These are phyloP conservation scores for Psittacula cyanocephala DNA, from an alignment of 2,113 vertebrate genomes.

Conservation along the genomic window DNA sequence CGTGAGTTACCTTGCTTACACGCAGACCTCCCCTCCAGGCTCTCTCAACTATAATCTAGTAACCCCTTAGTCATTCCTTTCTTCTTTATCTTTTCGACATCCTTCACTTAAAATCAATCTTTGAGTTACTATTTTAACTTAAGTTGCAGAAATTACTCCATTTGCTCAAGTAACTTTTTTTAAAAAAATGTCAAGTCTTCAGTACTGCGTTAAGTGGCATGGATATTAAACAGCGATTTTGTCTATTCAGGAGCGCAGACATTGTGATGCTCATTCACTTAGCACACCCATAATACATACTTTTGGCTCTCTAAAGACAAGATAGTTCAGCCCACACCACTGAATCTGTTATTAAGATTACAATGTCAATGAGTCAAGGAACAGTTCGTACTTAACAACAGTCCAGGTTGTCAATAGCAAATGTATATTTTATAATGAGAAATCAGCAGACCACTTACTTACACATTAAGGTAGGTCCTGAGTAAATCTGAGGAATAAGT, in stretches of 20 bases:
- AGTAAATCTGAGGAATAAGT: background rate
- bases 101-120: background rate
- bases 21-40: accelerated
- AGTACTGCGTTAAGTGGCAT: background rate
- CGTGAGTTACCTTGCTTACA: background rate
- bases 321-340: background rate
- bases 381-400: background rate
- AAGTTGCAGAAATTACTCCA: background rate
- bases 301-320: background rate
- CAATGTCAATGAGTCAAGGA: background rate
- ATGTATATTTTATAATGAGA: background rate
- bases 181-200: background rate
- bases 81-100: background rate
- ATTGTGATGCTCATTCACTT: background rate
- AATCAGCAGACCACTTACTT: background rate
- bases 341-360: background rate
- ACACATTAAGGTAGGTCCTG: background rate
- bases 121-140: background rate
- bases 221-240: background rate
- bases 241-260: background rate
- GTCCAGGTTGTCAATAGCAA: background rate
- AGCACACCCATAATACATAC: background rate
- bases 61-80: background rate
- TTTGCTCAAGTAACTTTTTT: background rate
- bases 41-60: background rate